phyloP scores from a whole-genome alignment of 2,797 vertebrate genomes.

The Bradypodion pumilum region DNA sequence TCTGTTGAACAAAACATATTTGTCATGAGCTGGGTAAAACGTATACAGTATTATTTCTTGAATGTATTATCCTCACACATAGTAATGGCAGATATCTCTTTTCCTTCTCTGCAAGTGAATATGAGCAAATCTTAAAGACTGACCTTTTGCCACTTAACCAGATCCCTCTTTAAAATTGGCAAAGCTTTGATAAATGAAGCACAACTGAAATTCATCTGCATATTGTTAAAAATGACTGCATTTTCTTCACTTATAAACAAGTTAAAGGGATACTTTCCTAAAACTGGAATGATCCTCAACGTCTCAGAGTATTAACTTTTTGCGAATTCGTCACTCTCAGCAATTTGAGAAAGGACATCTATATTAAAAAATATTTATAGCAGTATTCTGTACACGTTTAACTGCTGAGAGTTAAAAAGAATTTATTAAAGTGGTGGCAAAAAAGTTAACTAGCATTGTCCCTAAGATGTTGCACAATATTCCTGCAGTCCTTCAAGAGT shows the following conservation, averaged over 20 bases:
- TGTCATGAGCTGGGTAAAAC: conserved; percentile 15
- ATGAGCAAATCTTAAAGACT: conserved; percentile 51
- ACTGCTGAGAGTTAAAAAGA: conserved; percentile 95
- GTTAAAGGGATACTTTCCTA: conserved; percentile 82
- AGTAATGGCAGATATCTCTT: conserved; percentile 36
- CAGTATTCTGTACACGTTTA: conserved; percentile 88
- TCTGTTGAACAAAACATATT: conserved; percentile 19
- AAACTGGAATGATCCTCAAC: conserved; percentile 84
- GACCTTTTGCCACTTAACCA: conserved; percentile 48
- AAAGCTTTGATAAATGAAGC: conserved; percentile 56
- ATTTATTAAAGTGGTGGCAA: conserved; percentile 81
- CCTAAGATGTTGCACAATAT: conserved; percentile 71
- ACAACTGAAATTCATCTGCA: conserved; percentile 54
- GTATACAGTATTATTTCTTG: conserved; percentile 40
- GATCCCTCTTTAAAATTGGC: conserved; percentile 54
- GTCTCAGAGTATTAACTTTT: conserved; percentile 80
- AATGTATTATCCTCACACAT: conserved; percentile 16
- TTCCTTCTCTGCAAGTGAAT: conserved; percentile 8
- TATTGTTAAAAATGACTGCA: conserved; percentile 43
- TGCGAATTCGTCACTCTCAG: conserved; percentile 91
- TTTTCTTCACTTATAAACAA: conserved; percentile 58
- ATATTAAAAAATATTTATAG: conserved; percentile 96
- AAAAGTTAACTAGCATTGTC: conserved; percentile 77
- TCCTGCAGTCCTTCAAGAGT: conserved; percentile 74
- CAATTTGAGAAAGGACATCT: conserved; percentile 90